Evolutionary conservation across 2,113 vertebrate genomes (phyloP).

Genomic region (Progne subis): DNA sequence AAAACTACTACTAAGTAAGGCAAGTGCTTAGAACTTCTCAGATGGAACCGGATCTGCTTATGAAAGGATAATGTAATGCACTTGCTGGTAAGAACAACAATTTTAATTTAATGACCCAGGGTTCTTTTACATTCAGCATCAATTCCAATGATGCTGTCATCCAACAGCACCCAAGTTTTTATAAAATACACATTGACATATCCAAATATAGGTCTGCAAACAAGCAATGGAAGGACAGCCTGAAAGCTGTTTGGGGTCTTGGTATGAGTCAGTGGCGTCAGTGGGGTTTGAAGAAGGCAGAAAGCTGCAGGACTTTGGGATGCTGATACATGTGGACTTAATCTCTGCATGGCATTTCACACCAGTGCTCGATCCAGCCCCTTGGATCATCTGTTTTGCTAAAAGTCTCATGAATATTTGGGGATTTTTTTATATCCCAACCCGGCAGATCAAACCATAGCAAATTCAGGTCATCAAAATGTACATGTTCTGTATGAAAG

Average conservation of each 20-base stretch:
- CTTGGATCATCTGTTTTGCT: not conserved
- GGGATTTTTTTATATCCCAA: not conserved
- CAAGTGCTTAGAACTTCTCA: not conserved
- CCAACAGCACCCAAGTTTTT: not conserved
- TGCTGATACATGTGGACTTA: not conserved
- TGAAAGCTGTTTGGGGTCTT: not conserved
- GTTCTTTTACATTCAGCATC: not conserved
- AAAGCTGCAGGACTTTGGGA: not conserved
- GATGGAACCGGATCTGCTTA: not conserved
- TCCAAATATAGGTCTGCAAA: not conserved
- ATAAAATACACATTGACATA: not conserved
- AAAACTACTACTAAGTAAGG: not conserved
- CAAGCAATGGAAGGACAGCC: accelerated
- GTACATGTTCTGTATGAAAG: not conserved
- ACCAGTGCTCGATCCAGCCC: not conserved
- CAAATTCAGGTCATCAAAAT: not conserved
- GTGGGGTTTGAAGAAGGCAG: not conserved
- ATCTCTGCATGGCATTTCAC: not conserved
- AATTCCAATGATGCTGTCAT: not conserved
- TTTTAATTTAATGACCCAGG: not conserved
- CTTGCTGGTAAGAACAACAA: not conserved
- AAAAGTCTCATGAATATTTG: not conserved
- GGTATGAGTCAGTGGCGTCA: not conserved
- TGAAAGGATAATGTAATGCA: not conserved
- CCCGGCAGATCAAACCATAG: not conserved